A percentile compares a stretch with the other conserved stretches of the same genome.
Evolutionary conservation across 2,113 vertebrate species (phyloP).

Genomic region (Mus musculus): DNA sequence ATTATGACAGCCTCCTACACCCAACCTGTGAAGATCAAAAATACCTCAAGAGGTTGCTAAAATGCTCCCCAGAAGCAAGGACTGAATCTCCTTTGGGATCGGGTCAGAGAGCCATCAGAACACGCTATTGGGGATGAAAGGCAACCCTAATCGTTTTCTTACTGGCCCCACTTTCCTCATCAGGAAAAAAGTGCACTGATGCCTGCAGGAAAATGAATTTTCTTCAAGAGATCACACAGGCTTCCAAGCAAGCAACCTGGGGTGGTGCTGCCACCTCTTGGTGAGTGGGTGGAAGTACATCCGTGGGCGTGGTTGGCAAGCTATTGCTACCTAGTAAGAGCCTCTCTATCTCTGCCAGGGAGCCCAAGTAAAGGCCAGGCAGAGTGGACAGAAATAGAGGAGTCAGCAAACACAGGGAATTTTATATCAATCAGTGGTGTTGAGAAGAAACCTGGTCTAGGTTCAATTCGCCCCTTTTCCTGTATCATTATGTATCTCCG

Average conservation of each 20-base stretch:
- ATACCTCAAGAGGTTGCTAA: background rate
- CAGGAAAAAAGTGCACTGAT: background rate
- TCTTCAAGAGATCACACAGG: background rate
- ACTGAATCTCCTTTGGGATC: background rate
- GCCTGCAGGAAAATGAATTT: too few relatives aligned
- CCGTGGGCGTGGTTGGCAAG: background rate
- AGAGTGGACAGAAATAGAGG: background rate
- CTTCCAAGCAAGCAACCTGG: accelerated
- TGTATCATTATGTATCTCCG: background rate
- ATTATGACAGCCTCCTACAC: background rate
- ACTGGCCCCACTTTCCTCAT: background rate
- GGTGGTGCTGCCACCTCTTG: conserved; percentile 61
- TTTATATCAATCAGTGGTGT: background rate
- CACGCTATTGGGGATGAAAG: background rate
- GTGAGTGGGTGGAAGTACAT: background rate
- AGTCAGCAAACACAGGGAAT: background rate
- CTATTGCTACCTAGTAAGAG: background rate
- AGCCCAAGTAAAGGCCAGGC: background rate
- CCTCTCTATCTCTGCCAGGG: background rate
- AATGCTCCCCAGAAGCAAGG: background rate
- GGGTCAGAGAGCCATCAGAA: background rate
- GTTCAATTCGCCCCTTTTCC: background rate
- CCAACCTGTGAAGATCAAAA: background rate
- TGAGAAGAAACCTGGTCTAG: background rate
- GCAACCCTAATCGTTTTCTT: background rate